Evolutionary conservation across 1,140 invertebrate genomes (phyloP).

Genomic region (Sycophaga agraensis): DNA sequence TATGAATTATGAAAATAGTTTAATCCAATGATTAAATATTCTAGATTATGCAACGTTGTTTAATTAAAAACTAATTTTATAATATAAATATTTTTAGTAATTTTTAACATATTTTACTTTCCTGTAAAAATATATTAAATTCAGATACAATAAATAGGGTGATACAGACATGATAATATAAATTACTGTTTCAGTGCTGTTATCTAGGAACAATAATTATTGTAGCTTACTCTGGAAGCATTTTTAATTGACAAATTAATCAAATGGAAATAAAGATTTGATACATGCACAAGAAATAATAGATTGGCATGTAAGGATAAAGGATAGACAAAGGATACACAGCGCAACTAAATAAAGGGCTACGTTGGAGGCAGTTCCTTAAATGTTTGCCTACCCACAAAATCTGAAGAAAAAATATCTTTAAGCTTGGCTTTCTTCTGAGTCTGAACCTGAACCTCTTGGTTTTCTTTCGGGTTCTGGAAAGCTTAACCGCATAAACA

Average conservation of each 20-base stretch:
- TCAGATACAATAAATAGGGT: slow-evolving; percentile 13
- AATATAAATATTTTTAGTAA: background rate
- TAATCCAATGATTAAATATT: no score
- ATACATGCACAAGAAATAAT: slow-evolving; percentile 28
- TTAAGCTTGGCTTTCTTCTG: slow-evolving; percentile 75
- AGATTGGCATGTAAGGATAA: slow-evolving; percentile 9
- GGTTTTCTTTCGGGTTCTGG: slow-evolving; percentile 66
- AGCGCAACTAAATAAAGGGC: slow-evolving; percentile 36
- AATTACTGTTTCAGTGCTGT: slow-evolving; percentile 23
- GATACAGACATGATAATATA: slow-evolving; percentile 17
- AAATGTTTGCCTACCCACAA: slow-evolving; percentile 62
- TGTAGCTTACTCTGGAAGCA: slow-evolving; percentile 19
- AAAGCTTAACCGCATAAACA: slow-evolving; percentile 63
- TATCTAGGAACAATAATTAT: slow-evolving; percentile 21
- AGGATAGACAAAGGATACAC: slow-evolving; percentile 7
- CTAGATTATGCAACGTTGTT: no score
- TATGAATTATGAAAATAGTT: no score
- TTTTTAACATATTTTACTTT: background rate
- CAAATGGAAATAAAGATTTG: slow-evolving; percentile 26
- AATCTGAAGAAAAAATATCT: slow-evolving; percentile 74
- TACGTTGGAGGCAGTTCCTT: slow-evolving; percentile 34
- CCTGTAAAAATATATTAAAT: no score
- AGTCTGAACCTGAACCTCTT: slow-evolving; percentile 55
- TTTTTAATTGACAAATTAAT: slow-evolving; percentile 26
- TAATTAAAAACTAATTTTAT: background rate